A percentile compares a stretch with the other conserved stretches of the same genome.
phyloP scores from a whole-genome alignment of 2,888 invertebrate species.

The Allophyes oxyacanthae region DNA sequence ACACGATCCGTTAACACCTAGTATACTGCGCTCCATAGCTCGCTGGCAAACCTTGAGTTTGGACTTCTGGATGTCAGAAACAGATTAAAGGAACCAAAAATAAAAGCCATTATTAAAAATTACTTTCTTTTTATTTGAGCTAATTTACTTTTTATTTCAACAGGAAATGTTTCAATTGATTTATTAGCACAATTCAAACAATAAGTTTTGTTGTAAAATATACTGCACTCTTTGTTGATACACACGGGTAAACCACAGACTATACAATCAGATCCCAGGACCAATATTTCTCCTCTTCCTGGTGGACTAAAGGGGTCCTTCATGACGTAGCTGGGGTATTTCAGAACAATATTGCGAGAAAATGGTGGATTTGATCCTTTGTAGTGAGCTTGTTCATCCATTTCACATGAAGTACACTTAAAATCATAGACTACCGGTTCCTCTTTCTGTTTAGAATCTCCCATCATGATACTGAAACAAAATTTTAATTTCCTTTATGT shows the following conservation, averaged over 20 bases:
- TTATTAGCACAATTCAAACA: slow-evolving; percentile 92
- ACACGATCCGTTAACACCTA: too few species aligned
- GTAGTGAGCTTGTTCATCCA: slow-evolving; percentile 93
- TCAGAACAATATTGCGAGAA: slow-evolving; percentile 90
- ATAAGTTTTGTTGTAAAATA: slow-evolving; percentile 93
- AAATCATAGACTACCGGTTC: slow-evolving; percentile 83
- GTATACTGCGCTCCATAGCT: too few species aligned
- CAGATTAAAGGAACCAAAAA: background rate
- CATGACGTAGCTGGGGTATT: slow-evolving; percentile 94
- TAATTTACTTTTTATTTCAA: slow-evolving; percentile 91
- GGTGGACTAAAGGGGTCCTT: slow-evolving; percentile 95
- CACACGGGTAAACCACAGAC: slow-evolving; percentile 92
- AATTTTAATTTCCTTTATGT: slow-evolving; percentile 6
- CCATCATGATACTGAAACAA: slow-evolving; percentile 75
- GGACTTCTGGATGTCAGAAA: too few species aligned
- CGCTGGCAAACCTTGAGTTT: too few species aligned
- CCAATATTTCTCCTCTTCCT: slow-evolving; percentile 92
- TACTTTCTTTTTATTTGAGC: slow-evolving; percentile 69
- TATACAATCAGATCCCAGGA: slow-evolving; percentile 93
- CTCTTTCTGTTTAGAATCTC: slow-evolving; percentile 65
- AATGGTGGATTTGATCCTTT: slow-evolving; percentile 94
- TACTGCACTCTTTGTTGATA: slow-evolving; percentile 92
- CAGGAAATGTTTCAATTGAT: slow-evolving; percentile 90
- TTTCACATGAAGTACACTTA: slow-evolving; percentile 90
- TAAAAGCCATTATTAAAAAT: background rate